Percentiles rank a stretch among this genome's conserved stretches.
These are phyloP conservation scores for Merodon equestris DNA, from an alignment of 2,888 invertebrate species.

Conservation along the genomic window DNA sequence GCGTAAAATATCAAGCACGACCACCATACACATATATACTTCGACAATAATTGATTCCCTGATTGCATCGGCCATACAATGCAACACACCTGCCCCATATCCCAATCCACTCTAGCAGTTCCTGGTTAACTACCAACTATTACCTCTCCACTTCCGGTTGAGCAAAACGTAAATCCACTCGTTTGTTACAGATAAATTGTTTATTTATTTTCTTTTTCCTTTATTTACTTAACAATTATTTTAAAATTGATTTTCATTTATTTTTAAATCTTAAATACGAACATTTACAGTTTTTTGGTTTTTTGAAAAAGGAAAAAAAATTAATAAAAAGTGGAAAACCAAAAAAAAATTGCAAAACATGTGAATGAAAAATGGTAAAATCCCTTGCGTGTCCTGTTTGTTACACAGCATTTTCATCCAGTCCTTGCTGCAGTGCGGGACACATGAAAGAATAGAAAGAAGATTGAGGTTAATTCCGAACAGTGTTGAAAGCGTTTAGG, in stretches of 20 bases:
- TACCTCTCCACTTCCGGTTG: too few species aligned
- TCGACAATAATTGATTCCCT: too few species aligned
- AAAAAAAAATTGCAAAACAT: too few species aligned
- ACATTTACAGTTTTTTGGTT: slow-evolving; percentile 54
- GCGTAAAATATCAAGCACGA: too few species aligned
- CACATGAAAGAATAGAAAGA: slow-evolving; percentile 17
- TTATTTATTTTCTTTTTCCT: slow-evolving; percentile 29
- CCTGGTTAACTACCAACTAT: too few species aligned
- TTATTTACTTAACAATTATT: slow-evolving; percentile 44
- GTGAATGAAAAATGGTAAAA: slow-evolving; percentile 45
- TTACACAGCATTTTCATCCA: slow-evolving; percentile 78
- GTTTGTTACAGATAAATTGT: slow-evolving; percentile 31
- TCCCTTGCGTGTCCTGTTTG: slow-evolving; percentile 26
- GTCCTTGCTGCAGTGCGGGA: slow-evolving; percentile 73
- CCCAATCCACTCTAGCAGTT: neutral
- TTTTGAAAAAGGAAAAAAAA: too few species aligned
- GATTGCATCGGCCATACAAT: too few species aligned
- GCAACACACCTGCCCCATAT: too few species aligned
- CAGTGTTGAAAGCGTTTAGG: slow-evolving; percentile 29
- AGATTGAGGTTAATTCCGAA: slow-evolving; percentile 24
- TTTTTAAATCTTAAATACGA: slow-evolving; percentile 40
- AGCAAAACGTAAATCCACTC: slow-evolving; percentile 10
- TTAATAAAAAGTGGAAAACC: too few species aligned
- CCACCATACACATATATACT: too few species aligned
- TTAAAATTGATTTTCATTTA: slow-evolving; percentile 15